Conservation (phyloP, 2,797 vertebrate species). For the Rhinogobio ventralis region DNA sequence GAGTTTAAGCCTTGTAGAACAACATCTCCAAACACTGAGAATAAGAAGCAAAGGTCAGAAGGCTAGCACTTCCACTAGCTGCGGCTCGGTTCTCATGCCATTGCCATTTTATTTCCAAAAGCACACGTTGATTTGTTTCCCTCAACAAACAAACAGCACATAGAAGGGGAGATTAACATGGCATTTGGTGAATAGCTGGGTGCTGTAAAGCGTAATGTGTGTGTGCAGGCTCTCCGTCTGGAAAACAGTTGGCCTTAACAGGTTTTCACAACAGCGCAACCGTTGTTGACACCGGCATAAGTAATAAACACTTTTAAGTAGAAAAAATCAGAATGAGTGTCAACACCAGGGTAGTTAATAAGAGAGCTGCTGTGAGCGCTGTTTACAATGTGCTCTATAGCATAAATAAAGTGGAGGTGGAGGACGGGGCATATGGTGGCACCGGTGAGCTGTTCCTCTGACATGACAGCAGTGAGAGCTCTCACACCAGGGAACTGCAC, state of each 20-base stretch:
- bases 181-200: constrained; percentile 50
- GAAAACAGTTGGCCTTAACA: constrained; percentile 61
- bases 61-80: constrained; percentile 28
- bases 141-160: constrained; percentile 11
- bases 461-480: constrained; percentile 82
- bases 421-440: constrained; percentile 82
- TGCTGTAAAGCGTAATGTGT: constrained; percentile 32
- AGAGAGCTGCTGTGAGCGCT: constrained; percentile 79
- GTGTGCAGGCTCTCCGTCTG: constrained; percentile 40
- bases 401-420: constrained; percentile 80
- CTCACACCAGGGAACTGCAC: constrained; percentile 76
- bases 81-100: constrained; percentile 2
- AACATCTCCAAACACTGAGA: constrained; percentile 47
- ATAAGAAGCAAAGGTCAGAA: constrained; percentile 53
- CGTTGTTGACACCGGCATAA: constrained; percentile 71
- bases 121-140: neutral
- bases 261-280: constrained; percentile 73
- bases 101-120: constrained; percentile 22
- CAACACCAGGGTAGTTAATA: constrained; percentile 83
- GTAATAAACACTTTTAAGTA: constrained; percentile 87
- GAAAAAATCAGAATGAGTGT: constrained; percentile 83
- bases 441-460: constrained; percentile 73
- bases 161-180: constrained; percentile 20
- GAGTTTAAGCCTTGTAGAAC: constrained; percentile 56
- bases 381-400: constrained; percentile 82